These are phyloP conservation scores for Scelioninae gen. 1 DNA, from an alignment of 2,888 invertebrate genomes.

Conservation along the genomic window DNA sequence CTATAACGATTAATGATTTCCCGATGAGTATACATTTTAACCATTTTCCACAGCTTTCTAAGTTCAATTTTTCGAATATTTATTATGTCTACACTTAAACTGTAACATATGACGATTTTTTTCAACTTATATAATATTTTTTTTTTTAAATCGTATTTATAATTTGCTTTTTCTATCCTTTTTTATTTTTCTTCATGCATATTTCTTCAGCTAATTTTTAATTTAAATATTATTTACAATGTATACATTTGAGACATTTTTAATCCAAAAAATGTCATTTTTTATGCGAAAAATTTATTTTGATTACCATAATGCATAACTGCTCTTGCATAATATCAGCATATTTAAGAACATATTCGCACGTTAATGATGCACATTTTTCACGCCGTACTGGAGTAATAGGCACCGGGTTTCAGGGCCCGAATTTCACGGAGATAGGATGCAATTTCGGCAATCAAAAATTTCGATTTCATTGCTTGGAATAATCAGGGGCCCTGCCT, in stretches of 20 bases:
- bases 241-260: neutral
- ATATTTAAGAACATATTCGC: slow-evolving; percentile 15
- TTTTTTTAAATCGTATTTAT: too few species aligned
- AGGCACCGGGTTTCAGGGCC: neutral
- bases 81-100: neutral
- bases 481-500: slow-evolving; percentile 55
- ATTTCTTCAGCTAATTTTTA: too few species aligned
- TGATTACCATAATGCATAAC: slow-evolving; percentile 8
- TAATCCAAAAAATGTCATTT: neutral
- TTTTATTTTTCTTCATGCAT: too few species aligned
- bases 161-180: too few species aligned
- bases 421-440: slow-evolving; percentile 25
- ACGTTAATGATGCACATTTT: slow-evolving; percentile 29
- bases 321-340: slow-evolving; percentile 10
- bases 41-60: neutral
- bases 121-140: neutral
- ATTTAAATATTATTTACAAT: too few species aligned
- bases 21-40: neutral
- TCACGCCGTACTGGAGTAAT: too few species aligned
- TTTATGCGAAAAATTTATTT: neutral
- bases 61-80: neutral
- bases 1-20: neutral
- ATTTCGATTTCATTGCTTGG: slow-evolving; percentile 54
- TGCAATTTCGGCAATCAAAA: slow-evolving; percentile 62
- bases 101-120: neutral